These are phyloP conservation scores for Sebastes taczanowskii DNA, from an alignment of 2,797 vertebrate species.

Conservation along the genomic window DNA sequence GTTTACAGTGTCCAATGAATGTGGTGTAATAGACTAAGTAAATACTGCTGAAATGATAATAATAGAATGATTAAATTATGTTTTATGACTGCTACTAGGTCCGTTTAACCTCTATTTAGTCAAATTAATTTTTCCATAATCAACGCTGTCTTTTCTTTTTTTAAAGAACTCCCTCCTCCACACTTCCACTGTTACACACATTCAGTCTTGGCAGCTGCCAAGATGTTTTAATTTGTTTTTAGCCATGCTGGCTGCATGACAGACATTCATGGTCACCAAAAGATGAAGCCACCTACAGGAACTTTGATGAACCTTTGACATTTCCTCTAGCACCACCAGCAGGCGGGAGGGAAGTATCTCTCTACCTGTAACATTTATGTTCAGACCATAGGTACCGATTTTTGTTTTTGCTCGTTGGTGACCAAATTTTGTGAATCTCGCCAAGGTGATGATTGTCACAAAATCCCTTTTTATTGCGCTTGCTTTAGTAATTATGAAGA, in stretches of 20 bases:
- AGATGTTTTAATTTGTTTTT: no score
- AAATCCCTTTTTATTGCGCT: no score
- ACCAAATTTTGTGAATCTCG: no score
- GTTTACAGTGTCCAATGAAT: not conserved
- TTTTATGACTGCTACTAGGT: not conserved
- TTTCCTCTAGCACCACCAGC: no score
- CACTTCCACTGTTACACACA: not conserved
- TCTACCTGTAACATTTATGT: accelerated
- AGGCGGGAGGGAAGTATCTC: no score
- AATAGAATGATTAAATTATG: not conserved
- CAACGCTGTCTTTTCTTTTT: not conserved
- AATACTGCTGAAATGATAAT: not conserved
- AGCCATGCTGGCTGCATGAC: no score
- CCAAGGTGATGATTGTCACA: no score
- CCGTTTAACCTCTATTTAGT: not conserved
- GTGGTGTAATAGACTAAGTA: not conserved
- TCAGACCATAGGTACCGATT: accelerated
- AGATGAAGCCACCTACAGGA: no score
- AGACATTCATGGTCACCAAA: no score
- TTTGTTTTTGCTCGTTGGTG: no score
- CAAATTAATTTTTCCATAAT: not conserved
- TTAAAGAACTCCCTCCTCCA: not conserved
- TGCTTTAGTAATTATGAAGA: no score
- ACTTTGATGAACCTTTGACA: no score
- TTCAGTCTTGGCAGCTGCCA: not conserved